These are phyloP conservation scores for Ashinkailepas kermadecensis DNA, from an alignment of 2,888 invertebrate genomes.

Conservation along the genomic window DNA sequence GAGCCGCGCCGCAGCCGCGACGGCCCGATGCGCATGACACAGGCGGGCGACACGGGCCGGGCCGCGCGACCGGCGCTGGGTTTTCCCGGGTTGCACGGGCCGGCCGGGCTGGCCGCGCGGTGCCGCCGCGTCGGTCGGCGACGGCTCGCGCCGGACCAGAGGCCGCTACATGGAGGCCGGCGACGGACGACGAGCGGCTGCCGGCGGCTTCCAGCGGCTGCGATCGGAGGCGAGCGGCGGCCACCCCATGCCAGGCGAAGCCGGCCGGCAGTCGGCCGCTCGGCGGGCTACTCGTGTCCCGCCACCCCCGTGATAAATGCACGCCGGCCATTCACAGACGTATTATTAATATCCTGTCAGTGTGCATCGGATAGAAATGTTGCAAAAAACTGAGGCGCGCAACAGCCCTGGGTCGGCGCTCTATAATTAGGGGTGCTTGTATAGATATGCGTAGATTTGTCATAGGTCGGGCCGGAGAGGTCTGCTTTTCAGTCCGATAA, in stretches of 20 bases:
- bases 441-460: constrained; percentile 20
- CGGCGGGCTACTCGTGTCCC: constrained; percentile 2
- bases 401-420: neutral
- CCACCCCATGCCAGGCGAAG: no score
- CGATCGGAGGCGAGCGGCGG: no score
- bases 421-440: constrained; percentile 22
- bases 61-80: neutral
- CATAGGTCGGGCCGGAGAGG: neutral
- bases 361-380: constrained; percentile 20
- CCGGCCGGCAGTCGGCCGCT: neutral
- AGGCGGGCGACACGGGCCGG: neutral
- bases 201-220: no score
- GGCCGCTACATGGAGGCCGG: no score
- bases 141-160: no score
- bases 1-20: neutral
- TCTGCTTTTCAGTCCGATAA: constrained; percentile 6
- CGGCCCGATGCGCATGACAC: neutral
- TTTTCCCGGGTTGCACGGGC: neutral
- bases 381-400: constrained; percentile 15
- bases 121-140: no score
- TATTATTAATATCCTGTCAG: constrained; percentile 16
- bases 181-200: no score
- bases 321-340: constrained; percentile 4
- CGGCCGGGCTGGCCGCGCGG: neutral
- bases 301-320: neutral